Evolutionary conservation across 1,140 invertebrate species (phyloP).

Genomic region (Drosophila bipectinata): DNA sequence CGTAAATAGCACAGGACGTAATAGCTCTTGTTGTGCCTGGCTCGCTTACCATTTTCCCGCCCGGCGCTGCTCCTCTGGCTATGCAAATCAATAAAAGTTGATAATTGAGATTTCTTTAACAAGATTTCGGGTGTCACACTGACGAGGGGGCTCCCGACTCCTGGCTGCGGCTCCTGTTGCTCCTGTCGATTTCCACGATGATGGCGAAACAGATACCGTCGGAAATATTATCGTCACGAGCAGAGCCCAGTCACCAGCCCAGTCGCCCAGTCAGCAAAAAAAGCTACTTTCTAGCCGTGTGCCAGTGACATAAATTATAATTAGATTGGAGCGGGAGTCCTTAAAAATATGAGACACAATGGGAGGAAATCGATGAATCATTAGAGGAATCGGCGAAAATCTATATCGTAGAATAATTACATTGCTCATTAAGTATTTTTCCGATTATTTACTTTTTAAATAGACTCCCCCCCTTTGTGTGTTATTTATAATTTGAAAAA

Average conservation of each 20-base stretch:
- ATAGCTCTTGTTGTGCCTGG: slow-evolving; percentile 17
- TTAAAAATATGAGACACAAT: slow-evolving; percentile 60
- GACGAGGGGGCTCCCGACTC: slow-evolving; percentile 13
- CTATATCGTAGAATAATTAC: slow-evolving; percentile 48
- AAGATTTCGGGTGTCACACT: slow-evolving; percentile 76
- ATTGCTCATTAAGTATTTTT: slow-evolving; percentile 48
- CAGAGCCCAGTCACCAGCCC: slow-evolving; percentile 10
- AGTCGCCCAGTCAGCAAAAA: slow-evolving; percentile 11
- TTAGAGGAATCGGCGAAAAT: slow-evolving; percentile 30
- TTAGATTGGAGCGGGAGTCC: slow-evolving; percentile 68
- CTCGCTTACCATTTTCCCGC: slow-evolving; percentile 65
- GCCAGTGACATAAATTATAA: slow-evolving; percentile 74
- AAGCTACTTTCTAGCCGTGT: slow-evolving; percentile 29
- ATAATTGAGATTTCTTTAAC: slow-evolving; percentile 81
- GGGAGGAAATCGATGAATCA: slow-evolving; percentile 25
- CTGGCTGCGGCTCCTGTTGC: slow-evolving; percentile 1
- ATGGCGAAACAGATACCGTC: slow-evolving; percentile 34
- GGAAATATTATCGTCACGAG: slow-evolving; percentile 63
- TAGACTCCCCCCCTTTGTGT: slow-evolving; percentile 9
- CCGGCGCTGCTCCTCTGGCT: slow-evolving; percentile 34
- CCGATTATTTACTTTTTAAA: slow-evolving; percentile 11
- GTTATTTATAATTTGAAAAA: slow-evolving; percentile 43
- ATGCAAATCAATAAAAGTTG: slow-evolving; percentile 80
- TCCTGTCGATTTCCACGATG: slow-evolving; percentile 9
- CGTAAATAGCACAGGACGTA: slow-evolving; percentile 68